Evolutionary conservation across 2,888 invertebrate species (phyloP).

Genomic region (Rhagium mordax): DNA sequence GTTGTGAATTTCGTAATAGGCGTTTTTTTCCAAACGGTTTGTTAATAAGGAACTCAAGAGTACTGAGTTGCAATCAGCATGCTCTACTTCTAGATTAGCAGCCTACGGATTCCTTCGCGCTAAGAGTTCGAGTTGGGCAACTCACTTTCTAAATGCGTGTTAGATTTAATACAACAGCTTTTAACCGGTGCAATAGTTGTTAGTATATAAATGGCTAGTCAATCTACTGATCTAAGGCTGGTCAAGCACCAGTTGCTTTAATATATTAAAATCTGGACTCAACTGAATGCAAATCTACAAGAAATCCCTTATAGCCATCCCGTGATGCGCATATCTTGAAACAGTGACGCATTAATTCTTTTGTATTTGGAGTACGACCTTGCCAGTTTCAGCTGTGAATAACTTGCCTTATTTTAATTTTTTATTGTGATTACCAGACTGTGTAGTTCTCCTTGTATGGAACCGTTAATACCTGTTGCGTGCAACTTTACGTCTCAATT

Average conservation of each 20-base stretch:
- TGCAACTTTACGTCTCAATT: background rate
- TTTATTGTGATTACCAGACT: background rate
- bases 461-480: background rate
- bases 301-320: no score
- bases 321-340: no score
- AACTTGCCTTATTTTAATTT: background rate
- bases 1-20: background rate
- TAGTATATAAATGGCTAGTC: no score
- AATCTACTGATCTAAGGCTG: no score
- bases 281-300: no score
- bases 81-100: constrained; percentile 47
- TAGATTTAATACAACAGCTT: no score
- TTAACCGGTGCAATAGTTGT: no score
- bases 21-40: background rate
- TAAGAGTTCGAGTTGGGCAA: constrained; percentile 39
- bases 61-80: constrained; percentile 9
- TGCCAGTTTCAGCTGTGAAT: background rate
- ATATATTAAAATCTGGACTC: no score
- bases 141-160: constrained; percentile 42
- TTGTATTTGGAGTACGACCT: background rate
- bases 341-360: background rate
- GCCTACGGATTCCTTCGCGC: constrained; percentile 46
- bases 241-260: no score
- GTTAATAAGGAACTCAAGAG: background rate
- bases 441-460: background rate